Evolutionary conservation across 2,888 invertebrate genomes (phyloP).

Genomic region (Sinotaia quadrata): DNA sequence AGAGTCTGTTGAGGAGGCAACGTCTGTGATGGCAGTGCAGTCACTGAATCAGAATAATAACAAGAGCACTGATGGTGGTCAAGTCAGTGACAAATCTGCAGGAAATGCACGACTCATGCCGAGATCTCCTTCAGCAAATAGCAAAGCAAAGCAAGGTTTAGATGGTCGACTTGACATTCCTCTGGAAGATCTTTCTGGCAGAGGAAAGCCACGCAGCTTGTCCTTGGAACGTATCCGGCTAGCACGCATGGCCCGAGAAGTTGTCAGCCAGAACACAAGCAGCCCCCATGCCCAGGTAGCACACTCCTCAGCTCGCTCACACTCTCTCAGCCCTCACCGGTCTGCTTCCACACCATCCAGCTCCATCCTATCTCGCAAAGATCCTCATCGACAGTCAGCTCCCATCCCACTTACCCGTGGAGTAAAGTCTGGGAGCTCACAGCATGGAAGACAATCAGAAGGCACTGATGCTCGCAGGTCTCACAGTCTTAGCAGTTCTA

Average conservation of each 20-base stretch:
- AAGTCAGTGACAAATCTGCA: conserved; percentile 19
- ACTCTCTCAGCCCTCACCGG: conserved; percentile 23
- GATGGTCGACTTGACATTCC: conserved; percentile 67
- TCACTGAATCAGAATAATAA: conserved; percentile 53
- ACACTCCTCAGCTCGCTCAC: conserved; percentile 2
- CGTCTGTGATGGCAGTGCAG: conserved; percentile 64
- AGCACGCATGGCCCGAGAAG: conserved; percentile 14
- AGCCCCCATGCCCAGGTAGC: conserved; percentile 16
- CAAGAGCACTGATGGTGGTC: conserved; percentile 27
- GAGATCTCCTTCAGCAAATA: conserved; percentile 30
- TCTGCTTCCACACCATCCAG: conserved; percentile 14
- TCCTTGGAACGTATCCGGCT: conserved; percentile 18
- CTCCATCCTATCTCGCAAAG: conserved; percentile 25
- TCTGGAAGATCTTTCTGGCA: conserved; percentile 67
- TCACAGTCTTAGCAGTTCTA: conserved; percentile 23
- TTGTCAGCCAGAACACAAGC: background rate
- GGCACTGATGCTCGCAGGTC: conserved; percentile 26
- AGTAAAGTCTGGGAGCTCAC: background rate
- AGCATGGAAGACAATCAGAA: background rate
- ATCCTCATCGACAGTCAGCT: conserved; percentile 25
- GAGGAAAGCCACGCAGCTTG: conserved; percentile 39
- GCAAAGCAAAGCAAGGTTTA: conserved; percentile 36
- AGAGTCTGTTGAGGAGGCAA: conserved; percentile 62
- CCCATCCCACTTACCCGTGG: conserved; percentile 10
- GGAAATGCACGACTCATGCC: conserved; percentile 37